Evolutionary conservation across 2,113 vertebrate genomes (phyloP).

Genomic region (Dendrocopos noguchii): DNA sequence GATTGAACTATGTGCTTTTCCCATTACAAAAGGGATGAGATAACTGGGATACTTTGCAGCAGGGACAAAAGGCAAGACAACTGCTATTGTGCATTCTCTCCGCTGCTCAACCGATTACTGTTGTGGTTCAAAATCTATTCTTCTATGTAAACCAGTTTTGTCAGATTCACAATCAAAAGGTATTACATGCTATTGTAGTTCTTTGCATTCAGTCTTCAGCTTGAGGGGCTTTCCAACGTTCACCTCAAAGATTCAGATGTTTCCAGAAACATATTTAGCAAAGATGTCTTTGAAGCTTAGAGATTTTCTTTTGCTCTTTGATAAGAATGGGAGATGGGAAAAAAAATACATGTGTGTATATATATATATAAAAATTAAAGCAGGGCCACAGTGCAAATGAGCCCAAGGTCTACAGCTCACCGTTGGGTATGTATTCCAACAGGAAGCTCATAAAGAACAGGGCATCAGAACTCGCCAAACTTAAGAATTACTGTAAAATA

Average conservation of each 20-base stretch:
- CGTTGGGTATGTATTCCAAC: neutral
- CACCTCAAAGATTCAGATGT: neutral
- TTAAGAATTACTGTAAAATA: neutral
- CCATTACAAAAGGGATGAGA: neutral
- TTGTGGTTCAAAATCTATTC: neutral
- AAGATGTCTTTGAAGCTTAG: neutral
- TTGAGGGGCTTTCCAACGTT: neutral
- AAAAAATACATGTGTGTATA: no score
- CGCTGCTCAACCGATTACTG: neutral
- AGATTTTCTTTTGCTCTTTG: neutral
- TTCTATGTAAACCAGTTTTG: neutral
- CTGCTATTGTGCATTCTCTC: neutral
- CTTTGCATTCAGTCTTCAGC: neutral
- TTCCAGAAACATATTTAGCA: neutral
- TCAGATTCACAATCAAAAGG: neutral
- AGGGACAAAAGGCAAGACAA: neutral
- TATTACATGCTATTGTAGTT: fast-evolving
- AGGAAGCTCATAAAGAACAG: neutral
- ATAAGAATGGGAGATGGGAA: neutral
- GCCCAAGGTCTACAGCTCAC: neutral
- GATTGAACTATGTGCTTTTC: neutral
- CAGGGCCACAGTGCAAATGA: neutral
- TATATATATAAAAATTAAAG: neutral
- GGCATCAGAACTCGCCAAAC: neutral
- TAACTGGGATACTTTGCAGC: neutral